A percentile compares a stretch with the other conserved stretches of the same genome.
phyloP scores from a whole-genome alignment of 2,113 vertebrate species.

The Muntiacus reevesi region DNA sequence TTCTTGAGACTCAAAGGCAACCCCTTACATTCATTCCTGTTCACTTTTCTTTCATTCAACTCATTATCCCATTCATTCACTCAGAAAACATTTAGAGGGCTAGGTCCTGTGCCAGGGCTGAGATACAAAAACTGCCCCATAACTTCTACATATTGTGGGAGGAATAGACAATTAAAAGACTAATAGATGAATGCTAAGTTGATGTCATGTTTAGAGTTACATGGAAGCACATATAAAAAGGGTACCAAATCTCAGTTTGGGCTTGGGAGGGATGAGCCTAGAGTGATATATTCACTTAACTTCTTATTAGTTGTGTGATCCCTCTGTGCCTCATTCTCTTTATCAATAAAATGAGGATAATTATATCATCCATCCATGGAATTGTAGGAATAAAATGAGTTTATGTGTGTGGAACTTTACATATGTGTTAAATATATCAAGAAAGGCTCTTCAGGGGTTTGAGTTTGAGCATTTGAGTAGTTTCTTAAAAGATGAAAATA shows the following conservation, averaged over 20 bases:
- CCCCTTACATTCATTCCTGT: not conserved
- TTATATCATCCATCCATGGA: not conserved
- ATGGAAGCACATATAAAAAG: not conserved
- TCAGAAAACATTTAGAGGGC: not conserved
- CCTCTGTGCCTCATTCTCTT: not conserved
- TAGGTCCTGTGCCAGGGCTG: not conserved
- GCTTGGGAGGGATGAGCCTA: not conserved
- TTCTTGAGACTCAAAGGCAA: not conserved
- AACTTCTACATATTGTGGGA: not conserved
- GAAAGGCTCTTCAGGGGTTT: not conserved
- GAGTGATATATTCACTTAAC: not conserved
- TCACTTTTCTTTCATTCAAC: conserved; percentile 7
- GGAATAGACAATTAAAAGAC: not conserved
- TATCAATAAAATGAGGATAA: conserved; percentile 10
- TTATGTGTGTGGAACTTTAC: conserved; percentile 22
- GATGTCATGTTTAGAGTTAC: conserved; percentile 3
- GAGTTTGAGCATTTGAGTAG: not conserved
- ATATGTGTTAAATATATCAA: conserved; percentile 27
- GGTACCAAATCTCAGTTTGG: not conserved
- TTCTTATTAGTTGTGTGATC: conserved; percentile 13
- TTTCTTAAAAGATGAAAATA: conserved; percentile 8
- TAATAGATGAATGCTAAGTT: not conserved
- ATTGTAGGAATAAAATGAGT: not conserved
- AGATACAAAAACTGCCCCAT: not conserved
- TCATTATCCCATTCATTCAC: not conserved